These are phyloP conservation scores for Sciaenops ocellatus DNA, from an alignment of 2,797 vertebrate species.

Conservation along the genomic window DNA sequence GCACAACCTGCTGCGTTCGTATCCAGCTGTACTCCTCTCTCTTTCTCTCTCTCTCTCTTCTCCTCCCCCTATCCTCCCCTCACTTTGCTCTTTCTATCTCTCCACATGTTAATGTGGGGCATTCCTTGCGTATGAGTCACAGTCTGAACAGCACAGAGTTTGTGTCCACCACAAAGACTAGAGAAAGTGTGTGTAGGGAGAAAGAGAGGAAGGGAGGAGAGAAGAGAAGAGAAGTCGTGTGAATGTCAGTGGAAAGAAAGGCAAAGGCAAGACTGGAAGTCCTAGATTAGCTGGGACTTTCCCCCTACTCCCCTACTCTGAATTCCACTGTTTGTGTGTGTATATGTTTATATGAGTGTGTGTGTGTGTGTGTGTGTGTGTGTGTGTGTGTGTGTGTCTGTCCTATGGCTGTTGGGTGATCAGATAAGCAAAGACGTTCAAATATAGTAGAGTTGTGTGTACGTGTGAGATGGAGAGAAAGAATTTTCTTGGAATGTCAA, in stretches of 20 bases:
- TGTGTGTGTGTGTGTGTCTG: slow-evolving; percentile 27
- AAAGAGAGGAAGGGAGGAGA: slow-evolving; percentile 24
- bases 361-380: slow-evolving; percentile 24
- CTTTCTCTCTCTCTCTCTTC: not conserved
- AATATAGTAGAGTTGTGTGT: slow-evolving; percentile 7
- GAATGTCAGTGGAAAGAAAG: slow-evolving; percentile 72
- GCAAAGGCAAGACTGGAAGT: slow-evolving; percentile 66
- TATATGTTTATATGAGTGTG: slow-evolving; percentile 10
- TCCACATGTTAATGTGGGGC: slow-evolving; percentile 79
- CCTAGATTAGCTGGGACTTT: slow-evolving; percentile 78
- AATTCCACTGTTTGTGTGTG: slow-evolving; percentile 57
- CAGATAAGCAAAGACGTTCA: slow-evolving; percentile 27
- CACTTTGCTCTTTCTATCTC: slow-evolving; percentile 65
- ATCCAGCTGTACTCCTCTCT: slow-evolving; percentile 47
- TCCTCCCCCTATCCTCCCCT: slow-evolving; percentile 1
- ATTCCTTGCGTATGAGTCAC: slow-evolving; percentile 82
- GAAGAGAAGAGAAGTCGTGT: slow-evolving; percentile 34
- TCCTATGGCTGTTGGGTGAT: slow-evolving; percentile 28
- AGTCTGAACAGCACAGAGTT: slow-evolving; percentile 74
- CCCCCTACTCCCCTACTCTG: slow-evolving; percentile 57
- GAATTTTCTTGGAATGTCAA: slow-evolving; percentile 15
- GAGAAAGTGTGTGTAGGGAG: slow-evolving; percentile 51
- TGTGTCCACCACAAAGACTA: slow-evolving; percentile 71
- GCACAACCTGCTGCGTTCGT: slow-evolving; percentile 30
- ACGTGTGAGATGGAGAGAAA: not conserved